These are phyloP conservation scores for Chinchilla lanigera DNA, from an alignment of 2,113 vertebrate species.

Conservation along the genomic window DNA sequence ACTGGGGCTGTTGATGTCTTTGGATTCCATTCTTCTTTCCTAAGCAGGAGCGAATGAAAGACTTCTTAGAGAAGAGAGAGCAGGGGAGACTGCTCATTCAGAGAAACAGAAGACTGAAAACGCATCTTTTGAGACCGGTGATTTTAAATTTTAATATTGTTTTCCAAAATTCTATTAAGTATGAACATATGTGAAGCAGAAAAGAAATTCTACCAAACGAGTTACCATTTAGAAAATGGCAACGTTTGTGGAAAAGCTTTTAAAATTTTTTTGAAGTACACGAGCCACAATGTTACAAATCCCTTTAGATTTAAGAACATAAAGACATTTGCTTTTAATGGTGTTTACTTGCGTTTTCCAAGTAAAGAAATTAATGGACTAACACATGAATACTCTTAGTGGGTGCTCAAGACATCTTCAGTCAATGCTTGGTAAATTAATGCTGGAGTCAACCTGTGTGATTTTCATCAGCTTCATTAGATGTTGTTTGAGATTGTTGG, in stretches of 20 bases:
- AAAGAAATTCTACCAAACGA: background rate
- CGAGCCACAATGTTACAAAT: background rate
- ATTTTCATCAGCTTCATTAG: background rate
- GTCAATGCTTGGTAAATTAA: background rate
- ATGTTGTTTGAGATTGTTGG: background rate
- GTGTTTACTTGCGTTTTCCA: background rate
- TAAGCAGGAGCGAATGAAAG: conserved; percentile 88
- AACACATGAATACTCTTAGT: background rate
- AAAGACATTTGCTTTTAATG: background rate
- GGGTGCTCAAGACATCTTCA: background rate
- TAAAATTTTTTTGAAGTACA: background rate
- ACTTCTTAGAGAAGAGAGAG: conserved; percentile 89
- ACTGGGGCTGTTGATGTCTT: accelerated
- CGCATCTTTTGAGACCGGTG: conserved; percentile 90
- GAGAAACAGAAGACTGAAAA: conserved; percentile 86
- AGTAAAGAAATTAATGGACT: background rate
- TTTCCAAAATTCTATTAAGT: background rate
- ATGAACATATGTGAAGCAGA: background rate
- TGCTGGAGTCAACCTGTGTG: too few relatives aligned
- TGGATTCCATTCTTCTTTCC: background rate
- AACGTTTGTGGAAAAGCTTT: background rate
- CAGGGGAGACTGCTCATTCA: conserved; percentile 91
- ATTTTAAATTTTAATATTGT: background rate
- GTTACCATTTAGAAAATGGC: conserved; percentile 1
- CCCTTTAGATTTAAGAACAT: background rate